Evolutionary conservation across 2,113 vertebrate species (phyloP), one percentile per base, ranked within the genome.

Genomic region (Illadopsis cleaveri): DNA sequence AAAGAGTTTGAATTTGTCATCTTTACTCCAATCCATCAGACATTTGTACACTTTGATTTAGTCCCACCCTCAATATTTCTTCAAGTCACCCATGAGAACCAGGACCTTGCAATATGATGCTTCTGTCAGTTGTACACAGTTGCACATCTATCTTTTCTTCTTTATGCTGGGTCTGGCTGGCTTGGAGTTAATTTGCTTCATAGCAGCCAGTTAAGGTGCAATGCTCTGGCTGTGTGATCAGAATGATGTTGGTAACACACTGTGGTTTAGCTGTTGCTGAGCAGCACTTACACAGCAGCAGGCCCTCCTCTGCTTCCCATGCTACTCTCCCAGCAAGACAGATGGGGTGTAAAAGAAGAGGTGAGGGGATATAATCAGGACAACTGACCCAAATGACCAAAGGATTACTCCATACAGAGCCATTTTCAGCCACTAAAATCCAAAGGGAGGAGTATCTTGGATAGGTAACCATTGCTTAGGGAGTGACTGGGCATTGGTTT

Each of bases 311-410:
- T 91, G 38, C 8, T 61, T 66, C 31, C 53, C 20, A 18, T 0
- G 0, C 22, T 79, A 13, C 5, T 3, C 6, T 25, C 14, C 4
- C 5, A 6, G 58, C 0, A 7, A 53, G 28, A n/a, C 11, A 51
- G 31, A n/a, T 88, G 11, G 4, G 1, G 5, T 45, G 15, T 15
- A 78, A 20, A 76, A 64, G n/a, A 66, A 66, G 1, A 58, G 6
- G 2, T 9, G 10, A 68, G 21, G 4, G 21, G 3, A 30, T 11
- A 24, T 30, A 82, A 71, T 3, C 25, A 80, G 28, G 21, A 48
- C 4, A 77, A 25, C 6, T 35, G 17, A 58, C 9, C 1, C 20
- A 68, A 91, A 50, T 58, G 5, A 71, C 4, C 7, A 64, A 38
- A 72, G 6, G 18, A 21, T 12, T 78, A 18, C 25, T 68, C 19